Evolutionary conservation across 1,140 invertebrate genomes (phyloP), one percentile per base, ranked within the genome.

Genomic region (Papilio machaon): DNA sequence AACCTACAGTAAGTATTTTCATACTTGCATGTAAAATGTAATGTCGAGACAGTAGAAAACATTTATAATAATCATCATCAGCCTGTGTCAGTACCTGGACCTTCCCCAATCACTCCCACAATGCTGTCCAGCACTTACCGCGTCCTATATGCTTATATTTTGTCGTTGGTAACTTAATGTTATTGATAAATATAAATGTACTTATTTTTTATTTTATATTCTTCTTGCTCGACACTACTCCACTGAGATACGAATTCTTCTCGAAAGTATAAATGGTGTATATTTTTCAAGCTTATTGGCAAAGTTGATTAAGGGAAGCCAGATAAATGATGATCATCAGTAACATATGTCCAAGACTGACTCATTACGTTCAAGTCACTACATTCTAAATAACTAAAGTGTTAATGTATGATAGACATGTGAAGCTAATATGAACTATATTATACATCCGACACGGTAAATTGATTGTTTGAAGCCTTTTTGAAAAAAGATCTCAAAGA

Each of bases 361-460:
- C 23, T 67, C 30, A 64, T 64, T 13, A 35, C 30, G 30, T 35
- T 35, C 30, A 70, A 30, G 30, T 17, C 30, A 11, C 30, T 3
- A 70, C 30, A 70, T 35, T 35, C 23, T 70, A 70, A 70, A 70
- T 70, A 70, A 15, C 64, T 70, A 30, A 64, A 30, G 60, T 30
- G 60, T 64, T 64, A 64, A 64, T 64, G 10, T 64, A 30, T 64
- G 19, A 13, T 64, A 64, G 23, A 64, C 8, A 64, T 64, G 10
- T 64, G 19, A 64, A 11, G 5, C 23, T 23, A 30, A 58, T 30
- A 15, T 13, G 30, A 11, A 30, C 11, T 2, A 19, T 10, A 13
- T 13, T 11, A 64, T 9, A 64, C 60, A 64, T 23, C 60, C 23
- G 23, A 2, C 30, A 35, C 13, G 30, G 13, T 64, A 64, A 30